Percentiles rank a stretch among this genome's conserved stretches.
phyloP scores from a whole-genome alignment of 2,797 vertebrate genomes.

The Furcifer pardalis region DNA sequence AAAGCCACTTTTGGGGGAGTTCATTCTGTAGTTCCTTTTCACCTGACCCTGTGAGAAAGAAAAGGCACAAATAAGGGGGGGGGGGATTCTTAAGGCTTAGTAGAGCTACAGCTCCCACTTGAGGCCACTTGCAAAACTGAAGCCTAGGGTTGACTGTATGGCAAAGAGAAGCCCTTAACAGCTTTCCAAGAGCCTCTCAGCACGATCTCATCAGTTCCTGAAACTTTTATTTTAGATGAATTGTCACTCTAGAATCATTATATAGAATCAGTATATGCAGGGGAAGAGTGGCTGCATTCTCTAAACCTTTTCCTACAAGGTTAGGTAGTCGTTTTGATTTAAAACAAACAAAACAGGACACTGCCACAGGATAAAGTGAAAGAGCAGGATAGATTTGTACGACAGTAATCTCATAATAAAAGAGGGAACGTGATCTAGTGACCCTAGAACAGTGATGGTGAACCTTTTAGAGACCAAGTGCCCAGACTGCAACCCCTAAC shows the following conservation, averaged over 20 bases:
- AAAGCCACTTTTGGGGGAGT: no score
- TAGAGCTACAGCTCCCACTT: conserved; percentile 25
- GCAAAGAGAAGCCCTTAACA: background rate
- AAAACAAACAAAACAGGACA: background rate
- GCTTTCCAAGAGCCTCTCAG: background rate
- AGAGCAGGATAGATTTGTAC: background rate
- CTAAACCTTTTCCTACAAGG: background rate
- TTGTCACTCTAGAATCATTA: background rate
- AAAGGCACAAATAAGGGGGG: no score
- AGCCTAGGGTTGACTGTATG: background rate
- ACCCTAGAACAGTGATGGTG: no score
- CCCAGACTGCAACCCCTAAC: no score
- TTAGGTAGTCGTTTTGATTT: background rate
- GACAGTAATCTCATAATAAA: background rate
- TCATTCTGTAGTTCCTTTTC: no score
- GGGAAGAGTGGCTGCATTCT: background rate
- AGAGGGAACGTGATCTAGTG: background rate
- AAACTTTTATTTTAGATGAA: background rate
- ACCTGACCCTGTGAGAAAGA: no score
- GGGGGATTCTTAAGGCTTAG: background rate
- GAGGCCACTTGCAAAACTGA: conserved; percentile 28
- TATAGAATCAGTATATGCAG: background rate
- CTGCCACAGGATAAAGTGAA: background rate
- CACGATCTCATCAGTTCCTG: background rate
- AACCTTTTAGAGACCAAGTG: no score